Evolutionary conservation across 2,888 invertebrate species (phyloP).

Genomic region (Brassicogethes aeneus): DNA sequence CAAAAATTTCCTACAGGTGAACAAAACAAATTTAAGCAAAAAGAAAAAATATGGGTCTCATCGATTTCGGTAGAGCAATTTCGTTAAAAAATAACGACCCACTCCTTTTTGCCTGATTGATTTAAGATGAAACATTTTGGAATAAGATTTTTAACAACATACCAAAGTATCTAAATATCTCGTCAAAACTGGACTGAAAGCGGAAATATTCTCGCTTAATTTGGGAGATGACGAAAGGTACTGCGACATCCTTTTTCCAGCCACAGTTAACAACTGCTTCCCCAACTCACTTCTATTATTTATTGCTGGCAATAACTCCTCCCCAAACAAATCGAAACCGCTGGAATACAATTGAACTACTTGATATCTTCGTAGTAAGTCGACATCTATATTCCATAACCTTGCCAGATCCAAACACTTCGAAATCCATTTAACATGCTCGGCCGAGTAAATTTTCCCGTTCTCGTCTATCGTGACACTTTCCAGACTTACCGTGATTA

Average conservation of each 20-base stretch:
- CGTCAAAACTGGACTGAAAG: constrained; percentile 67
- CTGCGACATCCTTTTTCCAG: constrained; percentile 69
- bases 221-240: constrained; percentile 51
- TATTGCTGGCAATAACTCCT: constrained; percentile 55
- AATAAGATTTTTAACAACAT: constrained; percentile 21
- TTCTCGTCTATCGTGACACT: constrained; percentile 52
- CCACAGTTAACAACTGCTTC: constrained; percentile 64
- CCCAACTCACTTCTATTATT: constrained; percentile 64
- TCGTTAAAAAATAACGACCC: not conserved
- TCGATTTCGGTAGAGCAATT: too few relatives aligned
- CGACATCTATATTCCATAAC: constrained; percentile 47
- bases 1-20: too few relatives aligned
- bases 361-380: constrained; percentile 64
- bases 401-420: constrained; percentile 61
- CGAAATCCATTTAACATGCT: constrained; percentile 60
- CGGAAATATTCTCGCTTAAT: constrained; percentile 60
- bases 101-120: too few relatives aligned
- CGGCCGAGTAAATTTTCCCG: constrained; percentile 41
- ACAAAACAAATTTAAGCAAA: too few relatives aligned
- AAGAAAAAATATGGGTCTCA: too few relatives aligned
- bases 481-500: constrained; percentile 66
- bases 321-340: constrained; percentile 53
- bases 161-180: constrained; percentile 66
- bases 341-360: constrained; percentile 53
- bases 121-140: not conserved